phyloP scores from a whole-genome alignment of 2,797 vertebrate genomes.

The Enteromius mattozi region DNA sequence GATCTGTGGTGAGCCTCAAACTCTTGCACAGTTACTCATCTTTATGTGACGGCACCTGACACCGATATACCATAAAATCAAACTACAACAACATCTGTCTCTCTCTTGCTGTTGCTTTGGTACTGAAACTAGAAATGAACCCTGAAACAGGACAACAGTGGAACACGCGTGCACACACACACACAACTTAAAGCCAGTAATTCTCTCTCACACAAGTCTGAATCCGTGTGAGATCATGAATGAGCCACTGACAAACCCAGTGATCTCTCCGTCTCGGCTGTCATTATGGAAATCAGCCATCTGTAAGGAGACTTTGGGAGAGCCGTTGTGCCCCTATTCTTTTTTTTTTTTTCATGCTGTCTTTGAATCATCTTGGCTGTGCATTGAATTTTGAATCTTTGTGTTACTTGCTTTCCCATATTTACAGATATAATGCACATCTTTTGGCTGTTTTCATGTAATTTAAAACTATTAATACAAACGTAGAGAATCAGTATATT shows the following conservation, averaged over 20 bases:
- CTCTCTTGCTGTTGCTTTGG: conserved; percentile 49
- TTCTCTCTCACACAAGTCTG: conserved; percentile 52
- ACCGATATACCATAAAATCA: conserved; percentile 66
- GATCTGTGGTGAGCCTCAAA: conserved; percentile 27
- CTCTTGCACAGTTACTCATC: conserved; percentile 63
- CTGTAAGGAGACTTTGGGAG: conserved; percentile 53
- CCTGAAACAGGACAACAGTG: conserved; percentile 16
- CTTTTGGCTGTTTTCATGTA: neutral
- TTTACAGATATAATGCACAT: neutral
- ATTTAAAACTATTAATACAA: too few species aligned
- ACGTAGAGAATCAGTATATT: too few species aligned
- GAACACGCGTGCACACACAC: neutral
- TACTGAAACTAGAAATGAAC: conserved; percentile 15
- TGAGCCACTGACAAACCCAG: conserved; percentile 29
- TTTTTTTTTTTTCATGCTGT: neutral
- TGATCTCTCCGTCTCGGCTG: conserved; percentile 38
- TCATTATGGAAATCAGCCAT: conserved; percentile 66
- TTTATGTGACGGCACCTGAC: conserved; percentile 66
- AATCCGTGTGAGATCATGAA: conserved; percentile 33
- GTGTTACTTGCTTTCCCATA: neutral
- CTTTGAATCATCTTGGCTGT: conserved; percentile 24
- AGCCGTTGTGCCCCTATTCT: conserved; percentile 16
- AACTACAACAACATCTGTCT: conserved; percentile 55
- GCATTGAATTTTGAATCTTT: conserved; percentile 11
- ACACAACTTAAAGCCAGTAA: conserved; percentile 55